Percentiles rank a stretch among this genome's conserved stretches.
phyloP scores from a whole-genome alignment of 1,140 invertebrate genomes.

The Drosophila fuyamai region DNA sequence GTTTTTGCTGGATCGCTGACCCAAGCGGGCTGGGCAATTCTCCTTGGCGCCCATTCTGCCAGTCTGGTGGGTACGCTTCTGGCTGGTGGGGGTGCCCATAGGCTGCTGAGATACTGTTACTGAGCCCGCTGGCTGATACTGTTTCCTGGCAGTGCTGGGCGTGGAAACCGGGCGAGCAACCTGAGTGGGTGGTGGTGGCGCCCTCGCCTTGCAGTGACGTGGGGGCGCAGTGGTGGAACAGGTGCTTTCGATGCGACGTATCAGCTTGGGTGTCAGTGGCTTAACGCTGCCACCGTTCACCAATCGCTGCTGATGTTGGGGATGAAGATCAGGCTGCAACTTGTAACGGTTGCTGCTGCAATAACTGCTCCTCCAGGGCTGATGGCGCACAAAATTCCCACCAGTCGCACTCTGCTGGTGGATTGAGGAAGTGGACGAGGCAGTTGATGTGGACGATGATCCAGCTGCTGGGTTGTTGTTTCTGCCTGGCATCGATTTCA shows the following conservation, averaged over 20 bases:
- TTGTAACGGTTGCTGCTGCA: slow-evolving; percentile 62
- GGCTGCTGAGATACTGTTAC: slow-evolving; percentile 21
- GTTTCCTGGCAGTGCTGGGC: slow-evolving; percentile 57
- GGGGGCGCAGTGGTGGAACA: slow-evolving; percentile 37
- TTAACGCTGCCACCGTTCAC: slow-evolving; percentile 53
- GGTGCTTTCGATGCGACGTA: slow-evolving; percentile 74
- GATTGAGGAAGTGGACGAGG: slow-evolving; percentile 63
- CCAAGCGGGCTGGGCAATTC: slow-evolving; percentile 60
- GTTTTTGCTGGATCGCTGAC: slow-evolving; percentile 71
- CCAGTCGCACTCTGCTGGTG: slow-evolving; percentile 49
- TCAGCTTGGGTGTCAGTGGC: slow-evolving; percentile 77
- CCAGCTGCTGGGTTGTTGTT: slow-evolving; percentile 44
- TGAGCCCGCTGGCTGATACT: slow-evolving; percentile 33
- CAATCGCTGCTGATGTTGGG: slow-evolving; percentile 34
- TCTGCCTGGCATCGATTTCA: slow-evolving; percentile 43
- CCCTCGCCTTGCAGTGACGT: slow-evolving; percentile 58
- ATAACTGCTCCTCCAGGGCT: slow-evolving; percentile 77
- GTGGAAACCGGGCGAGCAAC: slow-evolving; percentile 27
- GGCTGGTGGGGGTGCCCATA: slow-evolving; percentile 47
- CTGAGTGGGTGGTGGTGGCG: slow-evolving; percentile 50
- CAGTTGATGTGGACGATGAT: slow-evolving; percentile 59
- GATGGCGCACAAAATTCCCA: slow-evolving; percentile 63
- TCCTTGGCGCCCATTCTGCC: slow-evolving; percentile 66
- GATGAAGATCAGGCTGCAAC: slow-evolving; percentile 24
- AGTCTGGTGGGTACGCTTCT: slow-evolving; percentile 78